These are phyloP conservation scores for Ecdyonurus torrentis DNA, from an alignment of 2,888 invertebrate species.

Conservation along the genomic window DNA sequence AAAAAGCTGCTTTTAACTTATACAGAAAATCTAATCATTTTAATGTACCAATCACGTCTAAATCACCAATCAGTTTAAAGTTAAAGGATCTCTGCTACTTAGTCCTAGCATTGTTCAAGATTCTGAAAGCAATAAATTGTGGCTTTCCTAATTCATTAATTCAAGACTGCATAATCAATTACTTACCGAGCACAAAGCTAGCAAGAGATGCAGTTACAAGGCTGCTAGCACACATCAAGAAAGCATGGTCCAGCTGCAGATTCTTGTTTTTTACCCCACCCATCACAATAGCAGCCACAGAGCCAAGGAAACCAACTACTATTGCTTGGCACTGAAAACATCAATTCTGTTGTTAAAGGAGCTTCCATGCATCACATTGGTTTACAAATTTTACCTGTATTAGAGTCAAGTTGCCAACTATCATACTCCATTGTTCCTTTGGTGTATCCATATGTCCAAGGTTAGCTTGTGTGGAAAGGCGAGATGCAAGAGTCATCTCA, in stretches of 20 bases:
- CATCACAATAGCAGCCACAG: conserved; percentile 49
- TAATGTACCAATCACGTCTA: no score
- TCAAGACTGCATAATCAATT: conserved; percentile 3
- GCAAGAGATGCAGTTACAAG: conserved; percentile 59
- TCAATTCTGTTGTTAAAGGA: not conserved
- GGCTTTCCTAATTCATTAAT: not conserved
- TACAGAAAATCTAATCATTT: no score
- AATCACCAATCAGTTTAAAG: no score
- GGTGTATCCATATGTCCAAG: conserved; percentile 55
- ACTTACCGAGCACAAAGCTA: conserved; percentile 44
- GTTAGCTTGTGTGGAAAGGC: conserved; percentile 78
- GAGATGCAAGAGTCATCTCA: conserved; percentile 86
- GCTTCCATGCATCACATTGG: not conserved
- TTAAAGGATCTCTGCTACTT: no score
- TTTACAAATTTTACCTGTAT: conserved; percentile 38
- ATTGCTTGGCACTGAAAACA: conserved; percentile 43
- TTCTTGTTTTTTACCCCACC: conserved; percentile 44
- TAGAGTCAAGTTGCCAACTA: conserved; percentile 54
- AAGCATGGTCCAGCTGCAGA: conserved; percentile 45
- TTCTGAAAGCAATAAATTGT: not conserved
- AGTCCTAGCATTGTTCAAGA: no score
- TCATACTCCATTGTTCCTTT: conserved; percentile 44
- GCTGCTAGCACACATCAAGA: conserved; percentile 55
- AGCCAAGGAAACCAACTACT: conserved; percentile 53
- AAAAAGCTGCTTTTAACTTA: no score